Percentiles rank a stretch among this genome's conserved stretches.
Conservation (phyloP, 2,113 vertebrate species). For the Myiagra hebetior region DNA sequence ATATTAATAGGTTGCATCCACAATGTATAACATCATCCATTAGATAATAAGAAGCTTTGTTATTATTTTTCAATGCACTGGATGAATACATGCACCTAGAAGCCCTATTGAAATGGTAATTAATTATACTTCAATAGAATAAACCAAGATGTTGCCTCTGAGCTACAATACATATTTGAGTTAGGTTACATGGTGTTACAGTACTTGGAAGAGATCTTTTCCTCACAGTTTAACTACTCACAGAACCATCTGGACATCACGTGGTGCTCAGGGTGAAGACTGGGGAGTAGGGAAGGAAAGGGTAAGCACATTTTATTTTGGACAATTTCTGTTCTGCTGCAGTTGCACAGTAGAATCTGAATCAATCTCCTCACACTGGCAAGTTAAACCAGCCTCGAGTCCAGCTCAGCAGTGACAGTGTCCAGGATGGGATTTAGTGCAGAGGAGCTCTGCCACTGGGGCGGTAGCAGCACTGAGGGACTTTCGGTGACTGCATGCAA, state of each 20-base stretch:
- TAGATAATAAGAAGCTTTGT: neutral
- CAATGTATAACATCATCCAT: neutral
- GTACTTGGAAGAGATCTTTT: neutral
- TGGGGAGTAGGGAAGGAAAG: neutral
- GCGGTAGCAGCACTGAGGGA: fast-evolving
- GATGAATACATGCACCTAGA: neutral
- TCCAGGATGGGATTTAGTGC: neutral
- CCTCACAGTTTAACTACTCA: neutral
- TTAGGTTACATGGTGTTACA: neutral
- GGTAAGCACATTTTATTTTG: neutral
- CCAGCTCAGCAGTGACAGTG: neutral
- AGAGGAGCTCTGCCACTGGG: fast-evolving
- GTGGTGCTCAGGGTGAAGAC: neutral
- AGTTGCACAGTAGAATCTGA: fast-evolving
- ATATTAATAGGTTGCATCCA: neutral
- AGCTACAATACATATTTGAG: neutral
- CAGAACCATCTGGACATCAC: neutral
- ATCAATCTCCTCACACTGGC: neutral
- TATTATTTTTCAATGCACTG: neutral
- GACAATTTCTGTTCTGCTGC: neutral
- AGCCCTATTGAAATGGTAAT: conserved; percentile 3
- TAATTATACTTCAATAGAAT: neutral
- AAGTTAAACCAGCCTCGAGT: neutral
- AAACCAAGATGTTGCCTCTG: neutral
- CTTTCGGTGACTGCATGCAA: neutral